Evolutionary conservation across 64 coral and sea anemone genomes (phyloP).

Genomic region (Dendrophyllia cribrosa): DNA sequence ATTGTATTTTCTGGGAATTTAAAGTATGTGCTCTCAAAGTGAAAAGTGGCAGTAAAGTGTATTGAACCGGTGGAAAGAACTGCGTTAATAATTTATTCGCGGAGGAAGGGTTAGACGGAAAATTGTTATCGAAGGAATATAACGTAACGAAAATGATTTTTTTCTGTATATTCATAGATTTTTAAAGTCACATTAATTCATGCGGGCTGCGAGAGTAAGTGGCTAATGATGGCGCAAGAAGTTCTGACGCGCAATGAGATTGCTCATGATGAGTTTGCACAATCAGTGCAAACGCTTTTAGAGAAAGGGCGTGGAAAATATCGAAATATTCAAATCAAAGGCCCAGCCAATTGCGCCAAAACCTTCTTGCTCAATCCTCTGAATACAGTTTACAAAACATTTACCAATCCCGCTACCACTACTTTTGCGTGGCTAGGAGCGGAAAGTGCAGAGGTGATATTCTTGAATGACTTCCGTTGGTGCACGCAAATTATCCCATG

Average conservation of each 20-base stretch:
- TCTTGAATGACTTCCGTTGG: conserved; percentile 71
- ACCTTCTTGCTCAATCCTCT: conserved; percentile 74
- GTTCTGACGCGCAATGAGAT: conserved; percentile 42
- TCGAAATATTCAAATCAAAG: conserved; percentile 59
- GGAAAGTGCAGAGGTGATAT: conserved; percentile 62
- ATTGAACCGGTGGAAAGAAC: too few species aligned
- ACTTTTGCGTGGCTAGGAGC: conserved; percentile 70
- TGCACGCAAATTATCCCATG: conserved; percentile 43
- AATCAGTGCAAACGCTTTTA: conserved; percentile 46
- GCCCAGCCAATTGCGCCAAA: conserved; percentile 68
- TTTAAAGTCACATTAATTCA: too few species aligned
- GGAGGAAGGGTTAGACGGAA: too few species aligned
- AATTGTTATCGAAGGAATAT: too few species aligned
- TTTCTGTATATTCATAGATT: too few species aligned
- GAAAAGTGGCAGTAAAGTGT: too few species aligned
- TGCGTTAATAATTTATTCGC: too few species aligned
- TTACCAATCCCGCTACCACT: conserved; percentile 67
- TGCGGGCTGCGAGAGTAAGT: conserved; percentile 31
- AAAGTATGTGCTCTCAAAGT: too few species aligned
- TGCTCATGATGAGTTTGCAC: conserved; percentile 38
- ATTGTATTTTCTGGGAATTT: too few species aligned
- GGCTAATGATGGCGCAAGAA: conserved; percentile 42
- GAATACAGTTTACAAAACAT: conserved; percentile 65
- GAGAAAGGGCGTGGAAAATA: conserved; percentile 70
- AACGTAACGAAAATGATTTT: too few species aligned